A percentile compares a stretch with the other conserved stretches of the same genome.
These are phyloP conservation scores for Dicerorhinus sumatrensis DNA, from an alignment of 2,113 vertebrate species.

Conservation along the genomic window DNA sequence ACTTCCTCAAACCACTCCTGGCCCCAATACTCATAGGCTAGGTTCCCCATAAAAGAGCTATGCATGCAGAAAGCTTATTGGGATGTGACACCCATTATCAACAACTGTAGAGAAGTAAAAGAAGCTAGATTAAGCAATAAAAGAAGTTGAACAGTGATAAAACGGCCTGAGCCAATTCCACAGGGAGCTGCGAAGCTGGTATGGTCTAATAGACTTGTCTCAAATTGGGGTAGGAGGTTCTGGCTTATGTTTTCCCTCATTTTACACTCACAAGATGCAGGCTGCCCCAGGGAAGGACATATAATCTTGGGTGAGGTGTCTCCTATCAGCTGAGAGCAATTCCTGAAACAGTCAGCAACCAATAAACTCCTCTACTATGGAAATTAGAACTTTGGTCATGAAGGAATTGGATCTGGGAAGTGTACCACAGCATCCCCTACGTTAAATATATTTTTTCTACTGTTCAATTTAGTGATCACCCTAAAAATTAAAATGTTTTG, in stretches of 20 bases:
- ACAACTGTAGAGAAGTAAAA: background rate
- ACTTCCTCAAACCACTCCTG: background rate
- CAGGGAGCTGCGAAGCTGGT: background rate
- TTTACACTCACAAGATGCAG: background rate
- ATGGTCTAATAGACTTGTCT: background rate
- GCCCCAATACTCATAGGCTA: background rate
- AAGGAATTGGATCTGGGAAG: background rate
- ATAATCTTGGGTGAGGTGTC: background rate
- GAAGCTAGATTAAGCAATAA: background rate
- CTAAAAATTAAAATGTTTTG: background rate
- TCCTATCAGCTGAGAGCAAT: background rate
- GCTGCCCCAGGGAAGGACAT: background rate
- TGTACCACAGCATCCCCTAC: background rate
- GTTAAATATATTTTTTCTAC: background rate
- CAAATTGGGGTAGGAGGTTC: background rate
- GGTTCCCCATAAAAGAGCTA: background rate
- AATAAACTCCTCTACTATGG: background rate
- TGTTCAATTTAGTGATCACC: background rate
- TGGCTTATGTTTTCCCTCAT: background rate
- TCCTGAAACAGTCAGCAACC: background rate
- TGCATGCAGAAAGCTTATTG: background rate
- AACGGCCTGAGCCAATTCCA: background rate
- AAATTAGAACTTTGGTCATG: background rate
- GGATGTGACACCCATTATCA: background rate
- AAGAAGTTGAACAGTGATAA: background rate